phyloP scores from a whole-genome alignment of 2,113 vertebrate species.

The Chionomys nivalis region DNA sequence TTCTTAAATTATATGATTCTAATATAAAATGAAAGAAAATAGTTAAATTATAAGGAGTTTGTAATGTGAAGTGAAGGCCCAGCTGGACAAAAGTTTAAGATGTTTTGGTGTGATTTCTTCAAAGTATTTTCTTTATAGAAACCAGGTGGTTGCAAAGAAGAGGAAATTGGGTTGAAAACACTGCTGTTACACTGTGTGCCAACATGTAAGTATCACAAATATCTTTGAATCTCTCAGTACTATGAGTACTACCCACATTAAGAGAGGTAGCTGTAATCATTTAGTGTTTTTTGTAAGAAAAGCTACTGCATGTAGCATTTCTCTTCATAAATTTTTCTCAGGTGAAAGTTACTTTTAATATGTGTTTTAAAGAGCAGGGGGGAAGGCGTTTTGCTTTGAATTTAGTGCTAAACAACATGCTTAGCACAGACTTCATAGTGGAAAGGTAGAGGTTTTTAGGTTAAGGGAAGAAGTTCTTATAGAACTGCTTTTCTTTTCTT shows the following conservation, averaged over 20 bases:
- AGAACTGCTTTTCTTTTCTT: neutral
- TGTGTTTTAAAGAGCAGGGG: neutral
- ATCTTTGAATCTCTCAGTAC: neutral
- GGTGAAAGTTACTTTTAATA: constrained; percentile 23
- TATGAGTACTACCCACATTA: neutral
- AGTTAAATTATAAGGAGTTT: constrained; percentile 65
- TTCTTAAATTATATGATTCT: constrained; percentile 74
- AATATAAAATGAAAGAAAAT: constrained; percentile 76
- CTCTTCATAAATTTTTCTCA: constrained; percentile 33
- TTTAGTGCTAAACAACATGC: neutral
- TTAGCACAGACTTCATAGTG: neutral
- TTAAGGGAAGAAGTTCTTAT: neutral
- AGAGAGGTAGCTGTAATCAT: neutral
- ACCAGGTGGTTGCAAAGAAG: constrained; percentile 58
- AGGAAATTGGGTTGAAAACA: constrained; percentile 6
- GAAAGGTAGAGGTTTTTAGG: neutral
- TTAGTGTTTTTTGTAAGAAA: neutral
- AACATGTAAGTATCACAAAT: neutral
- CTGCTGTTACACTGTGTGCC: neutral
- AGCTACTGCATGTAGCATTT: neutral
- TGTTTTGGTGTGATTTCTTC: constrained; percentile 61
- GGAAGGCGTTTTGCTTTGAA: constrained; percentile 9
- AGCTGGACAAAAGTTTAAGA: constrained; percentile 32
- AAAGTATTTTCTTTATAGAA: constrained; percentile 63
- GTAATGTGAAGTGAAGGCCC: constrained; percentile 67